Percentiles rank a stretch among this genome's conserved stretches.
Evolutionary conservation across 1,140 invertebrate genomes (phyloP).

Genomic region (Thalassaphorura encarpata): DNA sequence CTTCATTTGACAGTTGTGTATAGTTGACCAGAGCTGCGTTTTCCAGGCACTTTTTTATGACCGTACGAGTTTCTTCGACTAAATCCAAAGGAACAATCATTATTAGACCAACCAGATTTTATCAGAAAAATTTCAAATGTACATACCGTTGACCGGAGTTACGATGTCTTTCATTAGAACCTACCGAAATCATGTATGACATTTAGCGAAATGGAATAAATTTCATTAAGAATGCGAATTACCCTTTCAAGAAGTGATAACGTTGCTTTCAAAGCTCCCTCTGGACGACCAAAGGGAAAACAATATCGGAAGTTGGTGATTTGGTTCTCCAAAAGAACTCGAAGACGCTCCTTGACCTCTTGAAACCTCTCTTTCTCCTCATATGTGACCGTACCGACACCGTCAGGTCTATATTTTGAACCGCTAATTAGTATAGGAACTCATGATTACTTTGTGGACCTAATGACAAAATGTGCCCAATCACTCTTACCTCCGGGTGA

Average conservation of each 20-base stretch:
- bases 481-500: neutral
- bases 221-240: too few relatives aligned
- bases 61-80: constrained; percentile 78
- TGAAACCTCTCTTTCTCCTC: constrained; percentile 98
- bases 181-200: constrained; percentile 35
- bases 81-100: too few relatives aligned
- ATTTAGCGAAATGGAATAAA: neutral
- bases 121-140: neutral
- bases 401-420: constrained; percentile 67
- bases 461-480: constrained; percentile 1
- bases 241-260: constrained; percentile 88
- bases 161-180: constrained; percentile 98
- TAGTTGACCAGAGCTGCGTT: constrained; percentile 97
- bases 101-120: too few relatives aligned
- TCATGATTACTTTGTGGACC: neutral
- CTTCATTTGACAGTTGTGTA: constrained; percentile 86
- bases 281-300: constrained; percentile 97
- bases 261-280: constrained; percentile 93
- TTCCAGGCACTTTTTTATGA: constrained; percentile 95
- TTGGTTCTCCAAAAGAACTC: constrained; percentile 89
- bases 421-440: neutral
- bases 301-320: constrained; percentile 98
- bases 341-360: constrained; percentile 89
- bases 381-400: constrained; percentile 92
- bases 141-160: constrained; percentile 92